phyloP scores from a whole-genome alignment of 2,113 vertebrate species.

The Lontra canadensis region DNA sequence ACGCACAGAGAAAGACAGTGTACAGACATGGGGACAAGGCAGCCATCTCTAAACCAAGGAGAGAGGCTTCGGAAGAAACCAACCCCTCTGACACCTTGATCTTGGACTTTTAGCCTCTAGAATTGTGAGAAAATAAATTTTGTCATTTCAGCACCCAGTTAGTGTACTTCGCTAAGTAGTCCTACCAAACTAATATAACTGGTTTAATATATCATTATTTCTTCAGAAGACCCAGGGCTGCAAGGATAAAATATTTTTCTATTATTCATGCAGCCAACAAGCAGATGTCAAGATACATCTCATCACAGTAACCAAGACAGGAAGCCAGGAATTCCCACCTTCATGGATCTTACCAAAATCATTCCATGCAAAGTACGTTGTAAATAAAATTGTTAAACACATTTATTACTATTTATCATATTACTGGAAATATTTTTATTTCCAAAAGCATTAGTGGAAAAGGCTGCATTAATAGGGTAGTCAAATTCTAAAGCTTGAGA shows the following conservation, averaged over 20 bases:
- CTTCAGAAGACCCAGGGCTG: not conserved
- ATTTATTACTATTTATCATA: not conserved
- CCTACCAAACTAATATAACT: not conserved
- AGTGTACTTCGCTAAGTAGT: not conserved
- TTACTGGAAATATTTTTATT: not conserved
- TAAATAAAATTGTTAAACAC: not conserved
- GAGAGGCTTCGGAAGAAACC: not conserved
- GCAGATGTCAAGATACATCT: not conserved
- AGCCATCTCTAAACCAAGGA: not conserved
- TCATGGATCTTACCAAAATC: not conserved
- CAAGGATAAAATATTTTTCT: not conserved
- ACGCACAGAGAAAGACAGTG: not conserved
- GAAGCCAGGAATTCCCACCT: not conserved
- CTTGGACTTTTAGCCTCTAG: not conserved
- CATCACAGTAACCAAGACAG: not conserved
- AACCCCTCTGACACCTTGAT: not conserved
- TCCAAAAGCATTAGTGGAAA: not conserved
- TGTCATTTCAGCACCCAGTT: not conserved
- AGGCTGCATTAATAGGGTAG: not conserved
- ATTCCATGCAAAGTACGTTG: not conserved
- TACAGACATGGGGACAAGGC: not conserved
- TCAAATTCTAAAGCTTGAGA: not conserved
- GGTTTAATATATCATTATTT: not conserved
- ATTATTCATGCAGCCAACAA: not conserved
- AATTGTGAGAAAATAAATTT: not conserved